Conservation (phyloP, 1,140 invertebrate species). For the Drosophila sturtevanti region DNA sequence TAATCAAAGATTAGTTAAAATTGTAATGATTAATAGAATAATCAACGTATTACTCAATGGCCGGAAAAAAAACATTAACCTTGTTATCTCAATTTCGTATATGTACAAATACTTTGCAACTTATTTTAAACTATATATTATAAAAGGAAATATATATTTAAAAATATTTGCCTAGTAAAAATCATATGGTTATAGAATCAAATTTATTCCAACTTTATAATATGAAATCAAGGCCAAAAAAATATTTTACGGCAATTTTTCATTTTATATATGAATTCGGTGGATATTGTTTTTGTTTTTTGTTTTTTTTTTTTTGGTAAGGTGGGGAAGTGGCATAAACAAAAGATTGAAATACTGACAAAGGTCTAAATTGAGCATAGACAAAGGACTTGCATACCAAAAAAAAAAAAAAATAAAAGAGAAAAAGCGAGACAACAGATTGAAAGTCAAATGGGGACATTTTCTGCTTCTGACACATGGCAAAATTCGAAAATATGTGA, state of each 20-base stretch:
- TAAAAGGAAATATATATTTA: too few species aligned
- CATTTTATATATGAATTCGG: not conserved
- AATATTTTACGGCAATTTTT: not conserved
- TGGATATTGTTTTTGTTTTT: too few species aligned
- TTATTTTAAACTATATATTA: too few species aligned
- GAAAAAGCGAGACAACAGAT: not conserved
- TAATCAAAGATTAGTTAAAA: too few species aligned
- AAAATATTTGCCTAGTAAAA: not conserved
- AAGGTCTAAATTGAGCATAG: not conserved
- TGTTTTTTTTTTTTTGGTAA: too few species aligned
- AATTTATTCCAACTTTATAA: not conserved
- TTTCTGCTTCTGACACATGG: constrained; percentile 7
- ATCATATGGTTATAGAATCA: too few species aligned
- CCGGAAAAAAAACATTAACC: too few species aligned
- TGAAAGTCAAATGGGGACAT: constrained; percentile 6
- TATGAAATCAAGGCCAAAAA: not conserved
- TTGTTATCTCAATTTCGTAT: too few species aligned
- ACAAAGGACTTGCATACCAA: not conserved
- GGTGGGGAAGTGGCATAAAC: not conserved
- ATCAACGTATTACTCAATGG: too few species aligned
- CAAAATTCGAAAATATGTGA: constrained; percentile 5
- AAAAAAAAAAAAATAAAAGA: not conserved
- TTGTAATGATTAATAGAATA: too few species aligned
- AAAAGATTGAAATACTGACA: not conserved
- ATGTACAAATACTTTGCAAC: too few species aligned